Evolutionary conservation across 2,888 invertebrate species (phyloP).

Genomic region (Alcis repandata): DNA sequence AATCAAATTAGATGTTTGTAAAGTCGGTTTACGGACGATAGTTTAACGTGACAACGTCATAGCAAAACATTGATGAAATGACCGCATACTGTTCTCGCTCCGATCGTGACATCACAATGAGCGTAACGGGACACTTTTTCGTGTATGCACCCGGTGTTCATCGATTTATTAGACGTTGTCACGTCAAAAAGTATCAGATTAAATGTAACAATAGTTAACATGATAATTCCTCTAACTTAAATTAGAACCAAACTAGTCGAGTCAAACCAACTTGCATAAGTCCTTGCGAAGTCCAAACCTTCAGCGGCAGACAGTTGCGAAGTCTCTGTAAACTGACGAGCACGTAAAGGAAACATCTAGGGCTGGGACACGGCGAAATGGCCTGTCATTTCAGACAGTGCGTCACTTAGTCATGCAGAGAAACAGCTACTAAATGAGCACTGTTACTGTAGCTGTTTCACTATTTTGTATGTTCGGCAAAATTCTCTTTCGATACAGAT

Average conservation of each 20-base stretch:
- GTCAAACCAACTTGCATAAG: conserved; percentile 10
- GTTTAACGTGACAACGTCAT: no score
- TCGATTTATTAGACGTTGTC: no score
- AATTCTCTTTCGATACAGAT: no score
- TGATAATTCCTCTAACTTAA: neutral
- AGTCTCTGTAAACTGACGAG: conserved; percentile 46
- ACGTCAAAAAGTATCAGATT: no score
- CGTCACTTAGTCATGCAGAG: neutral
- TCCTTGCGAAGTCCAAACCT: conserved; percentile 7
- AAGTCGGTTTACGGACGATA: no score
- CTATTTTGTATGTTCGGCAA: neutral
- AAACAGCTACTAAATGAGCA: neutral
- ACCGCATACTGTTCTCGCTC: no score
- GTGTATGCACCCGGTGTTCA: no score
- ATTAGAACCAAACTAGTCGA: neutral
- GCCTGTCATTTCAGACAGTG: conserved; percentile 72
- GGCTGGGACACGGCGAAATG: conserved; percentile 72
- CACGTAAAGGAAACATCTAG: conserved; percentile 67
- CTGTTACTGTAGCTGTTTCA: neutral
- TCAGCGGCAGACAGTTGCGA: conserved; percentile 22
- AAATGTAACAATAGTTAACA: neutral
- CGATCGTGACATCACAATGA: no score
- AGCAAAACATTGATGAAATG: no score
- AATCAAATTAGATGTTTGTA: no score
- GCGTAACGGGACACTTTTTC: no score